phyloP scores from a whole-genome alignment of 2,888 invertebrate genomes.

The Synergus laeviventris region DNA sequence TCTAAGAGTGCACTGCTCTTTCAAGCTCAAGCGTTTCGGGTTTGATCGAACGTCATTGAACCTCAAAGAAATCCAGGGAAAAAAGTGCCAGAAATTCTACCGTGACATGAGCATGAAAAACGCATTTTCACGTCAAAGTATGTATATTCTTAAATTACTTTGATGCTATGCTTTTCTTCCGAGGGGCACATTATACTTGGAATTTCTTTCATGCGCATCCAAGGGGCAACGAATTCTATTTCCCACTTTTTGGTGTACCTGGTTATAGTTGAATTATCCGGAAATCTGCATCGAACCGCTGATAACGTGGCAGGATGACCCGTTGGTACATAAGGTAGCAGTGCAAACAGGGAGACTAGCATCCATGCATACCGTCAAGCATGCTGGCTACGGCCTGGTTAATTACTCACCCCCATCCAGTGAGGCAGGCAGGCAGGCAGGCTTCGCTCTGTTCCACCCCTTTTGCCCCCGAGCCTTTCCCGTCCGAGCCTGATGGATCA shows the following conservation, averaged over 20 bases:
- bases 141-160: background rate
- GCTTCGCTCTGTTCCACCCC: constrained; percentile 60
- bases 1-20: constrained; percentile 17
- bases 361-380: constrained; percentile 58
- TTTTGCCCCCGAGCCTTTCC: constrained; percentile 68
- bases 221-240: no score
- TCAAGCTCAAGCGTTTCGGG: constrained; percentile 6
- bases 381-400: constrained; percentile 69
- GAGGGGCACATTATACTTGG: no score
- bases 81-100: constrained; percentile 17
- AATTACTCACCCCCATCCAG: constrained; percentile 74
- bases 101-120: background rate
- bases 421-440: constrained; percentile 66
- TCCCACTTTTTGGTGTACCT: background rate
- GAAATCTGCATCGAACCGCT: background rate
- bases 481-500: constrained; percentile 73
- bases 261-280: background rate
- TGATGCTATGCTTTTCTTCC: background rate
- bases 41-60: constrained; percentile 31
- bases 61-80: background rate
- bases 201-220: no score
- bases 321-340: constrained; percentile 69
- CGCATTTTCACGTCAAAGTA: background rate
- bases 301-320: constrained; percentile 62
- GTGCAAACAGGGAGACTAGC: constrained; percentile 64